phyloP scores from a whole-genome alignment of 37 sponge, comb jelly and placozoan genomes.

The Eunapius fragilis region DNA sequence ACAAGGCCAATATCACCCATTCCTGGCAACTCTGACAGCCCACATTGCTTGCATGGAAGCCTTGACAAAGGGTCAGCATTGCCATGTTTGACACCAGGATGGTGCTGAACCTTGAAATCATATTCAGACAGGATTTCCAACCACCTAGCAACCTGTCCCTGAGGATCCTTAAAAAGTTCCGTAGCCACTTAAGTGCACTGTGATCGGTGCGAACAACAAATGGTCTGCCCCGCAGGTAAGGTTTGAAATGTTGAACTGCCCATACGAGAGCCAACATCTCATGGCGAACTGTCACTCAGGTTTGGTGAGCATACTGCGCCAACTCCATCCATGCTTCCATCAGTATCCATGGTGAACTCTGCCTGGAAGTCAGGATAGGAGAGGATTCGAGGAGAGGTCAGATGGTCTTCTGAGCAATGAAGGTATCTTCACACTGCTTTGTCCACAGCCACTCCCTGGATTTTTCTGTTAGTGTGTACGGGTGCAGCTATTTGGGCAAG shows the following conservation, averaged over 20 bases:
- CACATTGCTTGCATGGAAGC: not conserved
- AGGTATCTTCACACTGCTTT: too few species aligned
- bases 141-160: not conserved
- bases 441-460: too few species aligned
- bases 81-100: not conserved
- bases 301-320: constrained; percentile 6
- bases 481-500: too few species aligned
- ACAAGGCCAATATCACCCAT: not conserved
- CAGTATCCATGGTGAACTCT: too few species aligned
- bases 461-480: too few species aligned
- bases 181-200: not conserved
- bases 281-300: not conserved
- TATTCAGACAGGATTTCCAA: not conserved
- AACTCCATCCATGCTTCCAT: too few species aligned
- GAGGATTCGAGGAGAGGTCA: too few species aligned
- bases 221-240: not conserved
- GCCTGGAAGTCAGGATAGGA: too few species aligned
- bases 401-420: too few species aligned
- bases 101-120: not conserved
- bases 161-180: not conserved
- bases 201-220: not conserved
- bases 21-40: not conserved
- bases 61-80: not conserved
- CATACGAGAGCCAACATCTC: too few species aligned
- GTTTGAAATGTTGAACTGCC: not conserved